Evolutionary conservation across 1,140 invertebrate genomes (phyloP), one percentile per base, ranked within the genome.

Genomic region (Aphidius ervi): DNA sequence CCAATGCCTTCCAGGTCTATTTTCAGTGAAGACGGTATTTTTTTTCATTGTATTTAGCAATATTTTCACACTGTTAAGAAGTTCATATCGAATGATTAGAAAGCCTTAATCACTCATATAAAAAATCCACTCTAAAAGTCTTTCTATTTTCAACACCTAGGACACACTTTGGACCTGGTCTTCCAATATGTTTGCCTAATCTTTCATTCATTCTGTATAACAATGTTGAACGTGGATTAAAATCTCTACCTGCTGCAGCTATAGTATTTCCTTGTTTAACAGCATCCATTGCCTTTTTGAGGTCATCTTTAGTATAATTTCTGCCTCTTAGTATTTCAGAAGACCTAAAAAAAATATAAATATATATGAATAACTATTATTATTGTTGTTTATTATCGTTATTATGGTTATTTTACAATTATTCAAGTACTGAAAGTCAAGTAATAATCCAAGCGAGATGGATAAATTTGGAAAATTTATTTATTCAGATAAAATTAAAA

Each of bases 1-100:
- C 67, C 67, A 68, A 48, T 57, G 50, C 23, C 56, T 60, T 41
- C 65, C 63, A 54, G 67, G 67, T 4, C 58, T 54, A 46, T 61
- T 54, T 52, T 64, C 59, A 58, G 9, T 63, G 31, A 65, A 71
- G 50, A 46, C 55, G 50, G 56, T 6, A n/a, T 9, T 40, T 37
- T 20, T 41, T 16, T 49, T 58, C 46, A 41, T 50, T n/a, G 6
- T 58, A 31, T 47, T 8, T 39, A 58, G 6, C 10, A 49, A 39
- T 40, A 42, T 58, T 48, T 49, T 46, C 5, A 58, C 56, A 50
- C 46, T 49, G 1, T 58, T 37, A 16, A 16, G 16, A 16, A 16
- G 16, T 16, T 16, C 16, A 16, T 16, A 0, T 16, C 16, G 16
- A 16, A 0, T 16, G 16, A 49, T 49, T 8, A 31, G 50, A 40